Evolutionary conservation across 2,113 vertebrate genomes (phyloP), one percentile per base, ranked within the genome.

Genomic region (Notarius lentiginosus): DNA sequence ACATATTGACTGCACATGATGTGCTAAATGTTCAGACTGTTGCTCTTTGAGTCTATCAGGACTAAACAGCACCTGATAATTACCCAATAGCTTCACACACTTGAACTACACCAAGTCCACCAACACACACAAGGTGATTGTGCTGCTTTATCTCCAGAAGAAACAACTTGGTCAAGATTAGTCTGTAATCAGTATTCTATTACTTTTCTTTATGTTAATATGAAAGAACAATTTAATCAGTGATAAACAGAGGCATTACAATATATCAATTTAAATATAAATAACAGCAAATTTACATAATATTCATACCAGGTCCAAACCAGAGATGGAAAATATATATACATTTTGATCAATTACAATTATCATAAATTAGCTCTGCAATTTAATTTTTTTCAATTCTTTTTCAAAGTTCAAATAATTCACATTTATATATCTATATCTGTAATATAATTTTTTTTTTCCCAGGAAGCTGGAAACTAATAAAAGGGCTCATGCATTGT

Each of bases 31-130:
- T 58, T 81, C 41, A 27, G 63, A 81, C 66, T 80, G 60, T 76
- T 41, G 9, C 61, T 79, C 63, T 41, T 8, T 27, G 6, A 51
- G 22, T 73, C 53, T 84, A 55, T 84, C 86, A 65, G 34, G 41
- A 77, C 51, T 82, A 75, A 79, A 49, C 81, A 81, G 7, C 58
- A 61, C 55, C 82, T 84, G 84, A 49, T 90, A 77, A 88, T 86
- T 87, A 65, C 47, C 84, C 53, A 17, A 65, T 49, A 86, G 84
- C 47, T 73, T 79, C 30, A 76, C 72, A 73, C 63, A 84, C 51
- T 30, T 82, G 7, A 47, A 51, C 76, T 84, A 15, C 22, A 84
- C 75, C 51, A 41, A 41, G 77, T 47, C 30, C 49, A 56, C 27
- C 22, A 12, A 83, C 76, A 61, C 77, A 68, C n/a, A 30, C n/a